Evolutionary conservation across 2,888 invertebrate genomes (phyloP), one percentile per base, ranked within the genome.

Genomic region (Craniophora ligustri): DNA sequence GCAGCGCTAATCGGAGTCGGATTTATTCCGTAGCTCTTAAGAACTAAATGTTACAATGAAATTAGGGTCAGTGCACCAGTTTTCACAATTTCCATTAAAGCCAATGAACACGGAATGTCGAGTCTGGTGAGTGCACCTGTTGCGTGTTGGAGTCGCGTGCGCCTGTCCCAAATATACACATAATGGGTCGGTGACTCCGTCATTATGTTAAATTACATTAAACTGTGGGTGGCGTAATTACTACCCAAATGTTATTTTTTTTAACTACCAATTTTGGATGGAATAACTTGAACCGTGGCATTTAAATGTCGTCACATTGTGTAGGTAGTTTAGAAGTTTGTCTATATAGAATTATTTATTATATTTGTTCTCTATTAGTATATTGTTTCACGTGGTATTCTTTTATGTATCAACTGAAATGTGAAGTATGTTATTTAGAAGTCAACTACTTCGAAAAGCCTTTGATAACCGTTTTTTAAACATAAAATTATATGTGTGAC

Each of bases 131-230:
- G 57, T 57, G 58, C 59, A 78, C 78, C 65, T 77, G 78, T 78
- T 78, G 78, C 77, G 78, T 78, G 77, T 34, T 42, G 36, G 21
- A 23, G 15, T 56, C 21, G 63, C 76, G 60, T 73, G 71, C 65
- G 50, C 39, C 49, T 73, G 57, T 64, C 58, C 67, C 58, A 53
- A 63, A 57, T 65, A 61, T 47, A 54, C 59, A 50, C 46, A 60
- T 26, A 55, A 50, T 58, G 34, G 69, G 69, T 68, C 65, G 65
- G 57, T 50, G 72, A 71, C 67, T 53, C 36, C 48, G 4, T 55
- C 53, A 69, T 72, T 67, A 67, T 31, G 47, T 72, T 45, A 56
- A 72, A 69, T 69, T 72, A 72, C 64, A 49, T 45, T 34, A 56
- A 58, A 58, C 51, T 53, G 45, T 41, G 58, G 39, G 53, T 47